These are phyloP conservation scores for Bimastos eiseni DNA, from an alignment of 2,888 invertebrate genomes.

Conservation along the genomic window DNA sequence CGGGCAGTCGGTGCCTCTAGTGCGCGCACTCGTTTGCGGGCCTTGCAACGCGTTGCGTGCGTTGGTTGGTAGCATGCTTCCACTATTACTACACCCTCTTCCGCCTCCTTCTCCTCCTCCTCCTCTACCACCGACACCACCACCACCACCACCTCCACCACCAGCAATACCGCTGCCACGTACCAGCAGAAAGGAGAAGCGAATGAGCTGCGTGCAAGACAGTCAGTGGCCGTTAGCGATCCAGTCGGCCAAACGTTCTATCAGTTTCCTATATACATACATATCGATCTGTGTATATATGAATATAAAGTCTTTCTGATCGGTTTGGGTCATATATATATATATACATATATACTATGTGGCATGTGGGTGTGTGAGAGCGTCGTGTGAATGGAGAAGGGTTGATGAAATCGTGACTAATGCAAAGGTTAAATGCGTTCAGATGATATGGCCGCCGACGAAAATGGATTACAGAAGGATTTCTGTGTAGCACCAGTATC, in stretches of 20 bases:
- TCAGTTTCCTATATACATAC: background rate
- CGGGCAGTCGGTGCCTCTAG: constrained; percentile 4
- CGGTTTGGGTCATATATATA: background rate
- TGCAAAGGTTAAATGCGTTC: background rate
- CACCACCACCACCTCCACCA: background rate
- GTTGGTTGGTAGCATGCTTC: constrained; percentile 13
- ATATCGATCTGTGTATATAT: background rate
- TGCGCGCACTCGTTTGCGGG: background rate
- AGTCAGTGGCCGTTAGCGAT: background rate
- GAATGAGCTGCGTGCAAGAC: constrained; percentile 5
- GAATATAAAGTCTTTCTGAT: background rate
- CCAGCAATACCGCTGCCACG: background rate
- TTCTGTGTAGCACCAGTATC: background rate
- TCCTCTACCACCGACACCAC: background rate
- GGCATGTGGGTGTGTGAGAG: background rate
- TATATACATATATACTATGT: background rate
- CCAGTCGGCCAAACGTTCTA: background rate
- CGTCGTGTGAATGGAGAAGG: background rate
- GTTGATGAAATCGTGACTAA: background rate
- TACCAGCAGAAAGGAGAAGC: background rate
- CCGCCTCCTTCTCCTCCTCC: background rate
- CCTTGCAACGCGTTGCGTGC: background rate
- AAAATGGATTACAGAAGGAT: background rate
- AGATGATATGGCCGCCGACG: background rate
- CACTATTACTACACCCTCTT: background rate